Percentiles rank a stretch among this genome's conserved stretches.
These are phyloP conservation scores for Todiramphus chloris DNA, from an alignment of 2,113 vertebrate species.

Conservation along the genomic window DNA sequence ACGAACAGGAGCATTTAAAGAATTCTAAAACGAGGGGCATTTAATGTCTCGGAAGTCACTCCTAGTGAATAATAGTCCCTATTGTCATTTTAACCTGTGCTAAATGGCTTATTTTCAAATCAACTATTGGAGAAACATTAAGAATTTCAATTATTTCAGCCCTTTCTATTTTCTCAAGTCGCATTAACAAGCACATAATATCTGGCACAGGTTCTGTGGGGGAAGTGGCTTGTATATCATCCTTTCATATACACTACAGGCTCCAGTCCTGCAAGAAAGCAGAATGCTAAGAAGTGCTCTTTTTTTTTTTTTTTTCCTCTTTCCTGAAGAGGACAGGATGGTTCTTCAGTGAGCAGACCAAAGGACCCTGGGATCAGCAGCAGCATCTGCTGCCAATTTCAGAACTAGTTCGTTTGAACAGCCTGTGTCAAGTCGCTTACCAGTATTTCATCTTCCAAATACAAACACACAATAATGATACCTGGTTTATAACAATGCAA, in stretches of 20 bases:
- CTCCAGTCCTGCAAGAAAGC: not conserved
- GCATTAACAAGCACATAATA: not conserved
- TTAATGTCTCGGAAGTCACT: not conserved
- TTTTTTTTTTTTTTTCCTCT: not conserved
- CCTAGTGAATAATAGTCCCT: not conserved
- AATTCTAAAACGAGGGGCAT: not conserved
- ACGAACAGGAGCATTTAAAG: not conserved
- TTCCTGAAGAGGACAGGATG: not conserved
- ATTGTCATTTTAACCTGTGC: constrained; percentile 1
- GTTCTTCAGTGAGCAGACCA: not conserved
- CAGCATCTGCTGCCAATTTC: not conserved
- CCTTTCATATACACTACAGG: not conserved
- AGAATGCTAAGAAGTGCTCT: not conserved
- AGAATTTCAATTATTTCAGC: constrained; percentile 11
- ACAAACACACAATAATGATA: not conserved
- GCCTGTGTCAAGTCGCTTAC: not conserved
- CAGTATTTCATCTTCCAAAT: not conserved
- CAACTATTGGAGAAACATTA: constrained; percentile 16
- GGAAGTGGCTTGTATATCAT: not conserved
- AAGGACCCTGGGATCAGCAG: not conserved
- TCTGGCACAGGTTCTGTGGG: not conserved
- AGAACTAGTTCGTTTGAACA: not conserved
- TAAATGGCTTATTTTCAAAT: constrained; percentile 1
- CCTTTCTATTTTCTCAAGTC: constrained; percentile 7
- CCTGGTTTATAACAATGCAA: not conserved